A percentile compares a stretch with the other conserved stretches of the same genome.
These are phyloP conservation scores for Pissodes strobi DNA, from an alignment of 1,140 invertebrate species.

Conservation along the genomic window DNA sequence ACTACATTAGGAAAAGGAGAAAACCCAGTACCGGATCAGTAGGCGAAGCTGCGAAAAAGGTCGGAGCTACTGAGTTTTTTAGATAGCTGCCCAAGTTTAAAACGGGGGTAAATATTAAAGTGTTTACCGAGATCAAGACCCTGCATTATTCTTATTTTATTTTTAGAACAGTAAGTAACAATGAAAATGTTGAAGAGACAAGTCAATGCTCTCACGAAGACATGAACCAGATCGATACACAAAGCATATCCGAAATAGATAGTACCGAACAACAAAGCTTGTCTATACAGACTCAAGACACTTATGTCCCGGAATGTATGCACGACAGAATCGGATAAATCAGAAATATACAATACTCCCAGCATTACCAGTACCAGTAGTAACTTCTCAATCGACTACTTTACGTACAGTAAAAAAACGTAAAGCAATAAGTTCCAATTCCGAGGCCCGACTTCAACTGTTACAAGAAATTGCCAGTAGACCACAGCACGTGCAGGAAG, in stretches of 20 bases:
- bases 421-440: too few relatives aligned
- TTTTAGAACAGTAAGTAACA: background rate
- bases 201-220: background rate
- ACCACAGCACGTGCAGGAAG: background rate
- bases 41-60: slow-evolving; percentile 3
- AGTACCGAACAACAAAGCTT: background rate
- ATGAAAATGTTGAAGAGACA: background rate
- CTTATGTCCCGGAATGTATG: too few relatives aligned
- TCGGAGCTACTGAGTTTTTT: background rate
- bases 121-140: background rate
- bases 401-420: too few relatives aligned
- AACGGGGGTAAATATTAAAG: background rate
- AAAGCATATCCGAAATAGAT: background rate
- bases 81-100: slow-evolving; percentile 4
- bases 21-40: background rate
- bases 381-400: too few relatives aligned
- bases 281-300: background rate
- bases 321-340: background rate
- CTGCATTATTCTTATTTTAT: background rate
- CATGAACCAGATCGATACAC: background rate
- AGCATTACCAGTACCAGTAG: background rate
- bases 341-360: background rate
- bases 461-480: background rate
- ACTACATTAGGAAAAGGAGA: slow-evolving; percentile 7
- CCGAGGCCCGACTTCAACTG: slow-evolving; percentile 1